Evolutionary conservation across 2,113 vertebrate genomes (phyloP), one percentile per base, ranked within the genome.

Genomic region (Triplophysa tibetana): DNA sequence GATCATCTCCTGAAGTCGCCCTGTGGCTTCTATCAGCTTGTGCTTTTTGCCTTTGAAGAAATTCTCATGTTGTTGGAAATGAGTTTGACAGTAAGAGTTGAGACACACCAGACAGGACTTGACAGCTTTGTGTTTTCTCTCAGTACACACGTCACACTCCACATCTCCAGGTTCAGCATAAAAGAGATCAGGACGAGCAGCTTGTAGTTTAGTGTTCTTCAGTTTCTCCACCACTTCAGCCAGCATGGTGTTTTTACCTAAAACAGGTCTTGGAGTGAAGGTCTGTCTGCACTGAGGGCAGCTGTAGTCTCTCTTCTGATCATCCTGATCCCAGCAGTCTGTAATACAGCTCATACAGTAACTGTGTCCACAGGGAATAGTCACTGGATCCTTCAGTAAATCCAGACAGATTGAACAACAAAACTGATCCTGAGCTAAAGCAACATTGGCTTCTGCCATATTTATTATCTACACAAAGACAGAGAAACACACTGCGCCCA

Each of bases 61-160:
- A 0, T 92, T 89, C 81, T 94, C 92, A 79, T 93, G 88, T 26
- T 95, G 94, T 8, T 93, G 91, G 0, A 94, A 2, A 21, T 58
- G 54, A 58, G 1, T 21, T 21, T 58, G 54, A 58, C 54, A 58
- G n/a, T 58, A 58, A 58, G 54, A 58, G n/a, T 11, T 58, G 19
- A 58, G 54, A 58, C 54, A 58, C 19, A 21, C 54, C 54, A 58
- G 54, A 58, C 54, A 58, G 54, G 54, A 58, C n/a, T 58, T 58
- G 54, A 58, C 54, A 21, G 54, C 94, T 81, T 93, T 94, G 83
- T 93, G 92, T 87, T 94, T 95, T 88, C 93, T 92, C 45, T 91
- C 92, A 0, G 94, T 94, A 89, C 94, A 95, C 43, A 92, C 93
- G 79, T 95, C 94, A 0, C 94, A 95, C 87, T 83, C 13, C 72